Evolutionary conservation across 2,888 invertebrate species (phyloP), one percentile per base, ranked within the genome.

Genomic region (Lissonota sp.): DNA sequence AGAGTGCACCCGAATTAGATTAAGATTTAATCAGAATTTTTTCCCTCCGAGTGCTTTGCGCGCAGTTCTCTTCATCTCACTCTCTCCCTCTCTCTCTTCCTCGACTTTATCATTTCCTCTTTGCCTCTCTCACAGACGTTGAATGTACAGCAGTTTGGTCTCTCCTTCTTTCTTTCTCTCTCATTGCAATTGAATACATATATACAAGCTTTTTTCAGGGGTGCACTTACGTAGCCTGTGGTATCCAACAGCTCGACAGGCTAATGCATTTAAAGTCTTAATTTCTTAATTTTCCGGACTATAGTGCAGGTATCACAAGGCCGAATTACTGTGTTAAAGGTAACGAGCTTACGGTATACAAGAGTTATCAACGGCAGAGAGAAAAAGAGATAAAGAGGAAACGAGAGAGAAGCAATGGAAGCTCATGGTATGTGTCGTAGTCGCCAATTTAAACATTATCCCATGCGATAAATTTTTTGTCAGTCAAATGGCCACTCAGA

Each of bases 1-100:
- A 71, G 55, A 83, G 64, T 67, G 84, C 58, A 51, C 58, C 69
- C 70, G 80, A 83, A 87, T 89, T 87, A 82, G 87, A 90, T 90
- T 90, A 90, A 87, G 80, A 86, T 88, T 89, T 90, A 90, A 90
- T 90, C 88, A 87, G 80, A 84, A 83, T 86, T 83, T 86, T 85
- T 78, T 66, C 71, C 26, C 71, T 60, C 60, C 4, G 16, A 69
- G 75, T 64, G 62, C 69, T 79, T 53, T 55, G 12, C 73, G 63
- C 53, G 42, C 46, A 42, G 58, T 10, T 14, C 26, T 58, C 26
- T 49, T 40, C 57, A n/a, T 14, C 58, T 74, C 58, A 69, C 26
- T 58, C 60, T 70, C 58, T 76, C 73, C 62, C 7, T 49, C 42
- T 44, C 57, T 46, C 39, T 60, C 10, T 8, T 39, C 37, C 12